phyloP scores from a whole-genome alignment of 2,113 vertebrate species.

The Coptodon rendalli region DNA sequence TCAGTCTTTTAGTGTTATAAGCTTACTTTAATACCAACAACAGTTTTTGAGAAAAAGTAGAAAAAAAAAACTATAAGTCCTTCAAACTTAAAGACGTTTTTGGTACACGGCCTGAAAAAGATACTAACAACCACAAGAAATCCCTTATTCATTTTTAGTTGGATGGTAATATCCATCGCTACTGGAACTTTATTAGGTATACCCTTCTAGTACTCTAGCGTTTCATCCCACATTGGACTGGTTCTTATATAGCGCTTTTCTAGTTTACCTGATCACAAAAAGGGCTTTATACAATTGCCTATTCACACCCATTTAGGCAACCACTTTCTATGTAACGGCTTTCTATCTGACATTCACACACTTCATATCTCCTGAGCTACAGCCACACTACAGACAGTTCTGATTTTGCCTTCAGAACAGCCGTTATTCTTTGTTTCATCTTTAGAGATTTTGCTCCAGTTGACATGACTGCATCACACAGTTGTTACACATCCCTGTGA shows the following conservation, averaged over 20 bases:
- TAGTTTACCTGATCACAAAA: background rate
- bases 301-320: background rate
- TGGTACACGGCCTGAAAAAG: background rate
- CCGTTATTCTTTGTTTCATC: background rate
- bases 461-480: background rate
- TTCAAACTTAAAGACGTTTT: background rate
- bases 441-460: background rate
- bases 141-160: background rate
- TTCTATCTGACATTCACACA: background rate
- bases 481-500: background rate
- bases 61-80: background rate
- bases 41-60: background rate
- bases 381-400: background rate
- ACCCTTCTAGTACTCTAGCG: background rate
- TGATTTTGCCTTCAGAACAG: background rate
- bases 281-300: background rate
- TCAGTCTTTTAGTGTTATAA: background rate
- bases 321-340: background rate
- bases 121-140: background rate
- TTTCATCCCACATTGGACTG: background rate
- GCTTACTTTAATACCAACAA: background rate
- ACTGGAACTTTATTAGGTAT: slow-evolving; percentile 2
- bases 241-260: background rate
- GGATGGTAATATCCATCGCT: background rate
- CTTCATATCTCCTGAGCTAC: background rate